A percentile compares a stretch with the other conserved stretches of the same genome.
phyloP scores from a whole-genome alignment of 2,797 vertebrate species.

The Pygocentrus nattereri region DNA sequence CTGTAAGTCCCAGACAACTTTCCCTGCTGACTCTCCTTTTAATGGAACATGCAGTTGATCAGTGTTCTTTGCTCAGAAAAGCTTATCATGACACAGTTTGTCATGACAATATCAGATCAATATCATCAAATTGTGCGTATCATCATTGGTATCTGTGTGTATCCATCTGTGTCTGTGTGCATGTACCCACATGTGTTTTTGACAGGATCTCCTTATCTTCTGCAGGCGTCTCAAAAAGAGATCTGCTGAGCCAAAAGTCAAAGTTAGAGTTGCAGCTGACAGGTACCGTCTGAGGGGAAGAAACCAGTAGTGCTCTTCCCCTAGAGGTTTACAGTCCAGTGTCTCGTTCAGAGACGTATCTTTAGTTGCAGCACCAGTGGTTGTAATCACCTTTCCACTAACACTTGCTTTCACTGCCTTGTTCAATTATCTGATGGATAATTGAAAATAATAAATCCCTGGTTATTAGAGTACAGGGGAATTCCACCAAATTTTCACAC shows the following conservation, averaged over 20 bases:
- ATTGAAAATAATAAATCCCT: neutral
- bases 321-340: constrained; percentile 41
- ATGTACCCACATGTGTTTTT: constrained; percentile 12
- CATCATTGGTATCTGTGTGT: neutral
- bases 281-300: constrained; percentile 82
- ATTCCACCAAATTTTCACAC: too few relatives aligned
- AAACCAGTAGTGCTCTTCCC: constrained; percentile 59
- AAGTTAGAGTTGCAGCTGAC: constrained; percentile 71
- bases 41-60: too few relatives aligned
- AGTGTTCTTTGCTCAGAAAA: neutral
- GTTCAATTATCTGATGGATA: constrained; percentile 37
- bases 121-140: neutral
- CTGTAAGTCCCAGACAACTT: too few relatives aligned
- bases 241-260: constrained; percentile 76
- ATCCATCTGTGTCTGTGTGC: constrained; percentile 16
- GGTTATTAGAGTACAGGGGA: neutral
- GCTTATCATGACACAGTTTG: neutral
- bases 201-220: constrained; percentile 69
- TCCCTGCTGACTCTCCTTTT: too few relatives aligned
- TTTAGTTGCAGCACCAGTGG: constrained; percentile 5
- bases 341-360: constrained; percentile 26
- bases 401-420: constrained; percentile 33
- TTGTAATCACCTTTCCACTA: constrained; percentile 37
- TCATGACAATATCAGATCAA: neutral
- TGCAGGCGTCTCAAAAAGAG: constrained; percentile 84